Base-by-base conservation (phyloP, 1,140 invertebrate species). In the Drosophila simulans region DNA sequence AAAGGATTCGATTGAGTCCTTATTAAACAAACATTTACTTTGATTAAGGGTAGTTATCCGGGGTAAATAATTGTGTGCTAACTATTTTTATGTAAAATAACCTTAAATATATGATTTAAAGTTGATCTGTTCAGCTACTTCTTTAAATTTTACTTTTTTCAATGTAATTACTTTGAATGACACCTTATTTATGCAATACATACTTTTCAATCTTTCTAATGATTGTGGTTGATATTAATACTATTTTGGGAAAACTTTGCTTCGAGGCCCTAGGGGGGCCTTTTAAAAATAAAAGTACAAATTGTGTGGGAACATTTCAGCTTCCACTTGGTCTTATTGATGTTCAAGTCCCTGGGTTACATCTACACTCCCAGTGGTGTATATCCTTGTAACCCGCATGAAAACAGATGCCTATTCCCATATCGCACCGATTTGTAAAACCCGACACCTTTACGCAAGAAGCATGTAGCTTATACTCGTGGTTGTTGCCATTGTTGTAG, bases 361-460 rank as follows among this genome's bases (percentile, higher is more conserved):
- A 65, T 37, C 42, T 11, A 20, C 20, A 76, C 58, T 49, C 52
- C 12, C 71, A 58, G 71, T 20, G 54, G 39, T 35, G 31, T 42
- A 34, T 25, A 22, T 45, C 51, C n/a, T 22, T 35, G 43, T 39
- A 25, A 56, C 60, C 37, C 42, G 37, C 40, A 57, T 13, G 45
- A 49, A 52, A 35, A 76, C 72, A 76, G 62, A 76, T 76, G 72
- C 48, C 52, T 65, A 57, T 76, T 76, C 72, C 40, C 46, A 76
- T 53, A 75, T 64, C 63, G 49, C 51, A 77, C 25, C 72, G 63
- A 76, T 76, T 77, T 77, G 72, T 77, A 68, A 76, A 77, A 55
- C 72, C 73, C 40, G 56, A 77, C 62, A 77, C 73, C 72, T 76
- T 55, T n/a, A 43, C 64, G 40, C 42, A 34, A 17, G 40, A 11